phyloP scores from a whole-genome alignment of 2,888 invertebrate species.

The Lycia hirtaria region DNA sequence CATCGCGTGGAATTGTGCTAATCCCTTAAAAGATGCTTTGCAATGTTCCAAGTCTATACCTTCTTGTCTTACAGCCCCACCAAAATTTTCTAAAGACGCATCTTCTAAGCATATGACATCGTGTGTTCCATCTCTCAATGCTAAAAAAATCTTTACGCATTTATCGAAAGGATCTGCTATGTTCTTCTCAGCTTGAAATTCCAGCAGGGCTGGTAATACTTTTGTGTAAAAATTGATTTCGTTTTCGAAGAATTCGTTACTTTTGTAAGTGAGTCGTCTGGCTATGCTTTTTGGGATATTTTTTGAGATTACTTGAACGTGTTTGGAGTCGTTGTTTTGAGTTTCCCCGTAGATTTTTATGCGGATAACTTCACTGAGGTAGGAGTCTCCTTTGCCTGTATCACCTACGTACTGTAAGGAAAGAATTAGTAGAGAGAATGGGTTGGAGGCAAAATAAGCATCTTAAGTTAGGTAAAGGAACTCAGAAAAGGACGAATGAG shows the following conservation, averaged over 20 bases:
- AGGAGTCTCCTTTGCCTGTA: constrained; percentile 88
- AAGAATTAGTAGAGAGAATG: neutral
- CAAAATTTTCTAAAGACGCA: constrained; percentile 73
- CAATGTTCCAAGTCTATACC: constrained; percentile 82
- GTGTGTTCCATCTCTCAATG: constrained; percentile 79
- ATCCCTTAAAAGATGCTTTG: constrained; percentile 73
- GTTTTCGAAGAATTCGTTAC: constrained; percentile 88
- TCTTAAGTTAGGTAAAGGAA: no score
- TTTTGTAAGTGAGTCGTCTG: constrained; percentile 87
- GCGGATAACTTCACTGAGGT: constrained; percentile 87
- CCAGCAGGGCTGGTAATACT: constrained; percentile 75
- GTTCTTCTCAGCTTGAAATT: constrained; percentile 70
- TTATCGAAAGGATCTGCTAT: constrained; percentile 80
- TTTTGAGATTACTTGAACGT: constrained; percentile 87
- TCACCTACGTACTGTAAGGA: constrained; percentile 69
- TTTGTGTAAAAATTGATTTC: constrained; percentile 88
- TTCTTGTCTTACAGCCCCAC: constrained; percentile 74
- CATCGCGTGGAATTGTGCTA: constrained; percentile 86
- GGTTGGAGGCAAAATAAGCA: neutral
- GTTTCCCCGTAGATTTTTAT: constrained; percentile 82
- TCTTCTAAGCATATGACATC: constrained; percentile 86
- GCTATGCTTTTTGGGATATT: constrained; percentile 87
- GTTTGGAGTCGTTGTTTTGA: constrained; percentile 49
- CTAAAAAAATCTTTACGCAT: constrained; percentile 75
- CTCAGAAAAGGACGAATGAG: no score